phyloP scores from a whole-genome alignment of 1,140 invertebrate genomes.

The Trissolcus basalis region DNA sequence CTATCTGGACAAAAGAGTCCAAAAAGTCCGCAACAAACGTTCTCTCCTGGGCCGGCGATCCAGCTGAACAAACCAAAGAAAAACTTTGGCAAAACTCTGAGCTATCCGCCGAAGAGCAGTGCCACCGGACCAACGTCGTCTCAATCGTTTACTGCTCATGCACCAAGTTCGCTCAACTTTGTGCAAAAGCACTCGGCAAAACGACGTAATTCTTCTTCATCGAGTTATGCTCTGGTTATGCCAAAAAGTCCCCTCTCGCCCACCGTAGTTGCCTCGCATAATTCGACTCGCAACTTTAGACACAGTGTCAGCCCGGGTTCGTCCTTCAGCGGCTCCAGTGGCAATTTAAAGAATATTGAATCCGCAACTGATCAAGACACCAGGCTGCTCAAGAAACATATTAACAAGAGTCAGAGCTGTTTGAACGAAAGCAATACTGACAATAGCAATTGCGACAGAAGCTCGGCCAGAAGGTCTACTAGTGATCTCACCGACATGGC shows the following conservation, averaged over 20 bases:
- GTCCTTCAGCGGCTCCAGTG: slow-evolving; percentile 16
- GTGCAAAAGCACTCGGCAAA: slow-evolving; percentile 56
- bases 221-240: slow-evolving; percentile 53
- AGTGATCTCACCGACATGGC: slow-evolving; percentile 84
- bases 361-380: slow-evolving; percentile 6
- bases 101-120: slow-evolving; percentile 63
- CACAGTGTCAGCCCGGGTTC: slow-evolving; percentile 1
- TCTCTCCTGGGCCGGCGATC: slow-evolving; percentile 50
- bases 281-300: slow-evolving; percentile 44
- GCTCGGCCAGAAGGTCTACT: slow-evolving; percentile 79
- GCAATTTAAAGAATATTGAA: slow-evolving; percentile 27
- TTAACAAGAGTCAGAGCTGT: slow-evolving; percentile 69
- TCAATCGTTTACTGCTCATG: slow-evolving; percentile 26
- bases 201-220: slow-evolving; percentile 60
- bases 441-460: slow-evolving; percentile 43
- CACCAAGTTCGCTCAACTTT: slow-evolving; percentile 55
- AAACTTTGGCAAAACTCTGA: slow-evolving; percentile 65
- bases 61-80: slow-evolving; percentile 66
- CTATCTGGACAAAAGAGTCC: slow-evolving; percentile 56
- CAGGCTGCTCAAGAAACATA: slow-evolving; percentile 52
- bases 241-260: slow-evolving; percentile 63
- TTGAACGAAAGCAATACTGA: slow-evolving; percentile 54
- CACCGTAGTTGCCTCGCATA: slow-evolving; percentile 56
- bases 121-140: slow-evolving; percentile 26
- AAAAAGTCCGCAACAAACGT: slow-evolving; percentile 50